These are phyloP conservation scores for Cataglyphis livida DNA, from an alignment of 2,888 invertebrate genomes.

Conservation along the genomic window DNA sequence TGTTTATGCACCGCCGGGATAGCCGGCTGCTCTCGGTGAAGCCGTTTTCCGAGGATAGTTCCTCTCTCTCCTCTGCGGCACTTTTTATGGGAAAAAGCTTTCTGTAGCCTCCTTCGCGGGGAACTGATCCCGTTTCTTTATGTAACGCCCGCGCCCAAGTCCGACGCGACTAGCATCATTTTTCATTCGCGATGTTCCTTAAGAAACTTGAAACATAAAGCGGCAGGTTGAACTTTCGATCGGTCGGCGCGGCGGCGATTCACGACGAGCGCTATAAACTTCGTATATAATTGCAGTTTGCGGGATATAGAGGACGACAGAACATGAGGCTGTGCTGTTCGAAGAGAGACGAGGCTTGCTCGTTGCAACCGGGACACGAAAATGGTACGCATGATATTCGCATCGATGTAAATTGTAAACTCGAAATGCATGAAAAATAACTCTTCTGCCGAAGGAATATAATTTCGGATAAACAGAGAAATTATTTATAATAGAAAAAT, in stretches of 20 bases:
- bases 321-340: slow-evolving; percentile 67
- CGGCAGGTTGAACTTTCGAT: slow-evolving; percentile 49
- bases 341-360: slow-evolving; percentile 49
- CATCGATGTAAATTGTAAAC: slow-evolving; percentile 29
- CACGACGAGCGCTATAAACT: slow-evolving; percentile 55
- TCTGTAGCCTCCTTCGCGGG: slow-evolving; percentile 21
- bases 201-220: slow-evolving; percentile 53
- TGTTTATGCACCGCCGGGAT: slow-evolving; percentile 41
- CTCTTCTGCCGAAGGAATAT: not conserved
- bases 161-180: slow-evolving; percentile 37
- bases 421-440: slow-evolving; percentile 8
- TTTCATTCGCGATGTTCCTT: slow-evolving; percentile 44
- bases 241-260: slow-evolving; percentile 42
- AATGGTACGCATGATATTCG: slow-evolving; percentile 59
- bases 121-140: slow-evolving; percentile 41
- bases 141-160: slow-evolving; percentile 49
- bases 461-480: slow-evolving; percentile 3
- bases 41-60: slow-evolving; percentile 38
- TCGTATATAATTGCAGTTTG: slow-evolving; percentile 61
- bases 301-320: slow-evolving; percentile 63
- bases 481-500: not conserved
- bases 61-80: not conserved
- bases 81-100: slow-evolving; percentile 62
- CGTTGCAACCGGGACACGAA: slow-evolving; percentile 26
- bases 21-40: slow-evolving; percentile 21